phyloP scores from a whole-genome alignment of 2,797 vertebrate genomes.

The Paratrypauchen microcephalus region DNA sequence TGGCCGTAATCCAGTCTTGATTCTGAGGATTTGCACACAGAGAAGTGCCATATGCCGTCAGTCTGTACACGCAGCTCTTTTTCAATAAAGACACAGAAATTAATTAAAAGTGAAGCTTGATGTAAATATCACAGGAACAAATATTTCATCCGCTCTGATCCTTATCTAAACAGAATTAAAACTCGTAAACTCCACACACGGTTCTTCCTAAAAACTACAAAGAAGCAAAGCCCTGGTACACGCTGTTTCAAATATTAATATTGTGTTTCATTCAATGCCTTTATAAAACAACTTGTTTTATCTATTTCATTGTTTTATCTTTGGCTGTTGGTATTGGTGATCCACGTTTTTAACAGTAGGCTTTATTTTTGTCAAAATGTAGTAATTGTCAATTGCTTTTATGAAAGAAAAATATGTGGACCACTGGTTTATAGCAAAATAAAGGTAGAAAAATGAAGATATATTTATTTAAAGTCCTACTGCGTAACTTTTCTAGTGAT shows the following conservation, averaged over 20 bases:
- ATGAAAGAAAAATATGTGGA: too few species aligned
- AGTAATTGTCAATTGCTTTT: too few species aligned
- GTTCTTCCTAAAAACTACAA: constrained; percentile 1
- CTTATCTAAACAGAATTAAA: constrained; percentile 54
- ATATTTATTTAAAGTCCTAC: too few species aligned
- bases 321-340: too few species aligned
- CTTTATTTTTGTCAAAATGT: too few species aligned
- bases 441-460: too few species aligned
- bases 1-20: constrained; percentile 61
- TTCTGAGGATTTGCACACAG: constrained; percentile 72
- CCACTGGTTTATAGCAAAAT: too few species aligned
- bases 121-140: constrained; percentile 65
- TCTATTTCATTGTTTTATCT: too few species aligned
- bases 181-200: constrained; percentile 21
- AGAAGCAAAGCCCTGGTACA: not conserved
- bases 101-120: constrained; percentile 60
- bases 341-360: too few species aligned
- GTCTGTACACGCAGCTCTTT: constrained; percentile 16
- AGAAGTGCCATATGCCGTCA: constrained; percentile 66
- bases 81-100: constrained; percentile 54
- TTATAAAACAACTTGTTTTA: not conserved
- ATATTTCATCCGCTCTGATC: constrained; percentile 37
- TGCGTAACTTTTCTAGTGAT: too few species aligned
- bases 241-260: not conserved
- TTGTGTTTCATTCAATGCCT: not conserved